Evolutionary conservation across 2,113 vertebrate species (phyloP), one percentile per base, ranked within the genome.

Genomic region (Numida meleagris): DNA sequence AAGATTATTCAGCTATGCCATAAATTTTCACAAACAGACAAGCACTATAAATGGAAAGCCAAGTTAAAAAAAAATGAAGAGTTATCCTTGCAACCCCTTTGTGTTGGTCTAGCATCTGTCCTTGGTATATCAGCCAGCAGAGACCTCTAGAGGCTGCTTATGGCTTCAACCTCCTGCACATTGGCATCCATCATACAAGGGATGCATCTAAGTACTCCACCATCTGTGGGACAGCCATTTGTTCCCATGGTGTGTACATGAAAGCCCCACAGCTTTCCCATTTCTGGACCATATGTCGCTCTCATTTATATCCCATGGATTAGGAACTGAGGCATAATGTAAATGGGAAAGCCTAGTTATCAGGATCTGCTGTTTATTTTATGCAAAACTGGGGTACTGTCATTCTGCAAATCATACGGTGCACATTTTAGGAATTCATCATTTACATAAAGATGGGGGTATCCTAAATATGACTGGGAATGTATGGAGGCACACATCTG

Each of bases 151-250:
- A 95, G 87, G 95, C 63, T 90, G 55, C 51, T 88, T 51, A 43
- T 13, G 71, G n/a, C 79, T 95, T 75, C 85, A 78, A 91, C 50
- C 70, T 83, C 75, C 61, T 86, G 72, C 13, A 2, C 43, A 4
- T 9, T 97, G 93, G 91, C 95, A 95, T 95, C 76, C 87, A 53
- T 91, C 79, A 90, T 29, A 34, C 14, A 71, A 76, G 85, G 88
- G 89, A 57, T 61, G 72, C 61, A 57, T 71, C 88, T 86, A 72
- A 94, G 91, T 51, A 89, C 71, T 61, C 57, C 61, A 70, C 93
- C 94, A 95, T 96, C 94, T 96, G 94, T 88, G 89, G 93, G 91
- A 95, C 95, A 93, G 89, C 87, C 93, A 95, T 96, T 97, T 96
- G 87, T 79, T 97, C 91, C 89, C 89, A 93, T 83, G 76, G 85